Base-by-base conservation (phyloP, 2,113 vertebrate species). In the Choloepus hoffmanni region DNA sequence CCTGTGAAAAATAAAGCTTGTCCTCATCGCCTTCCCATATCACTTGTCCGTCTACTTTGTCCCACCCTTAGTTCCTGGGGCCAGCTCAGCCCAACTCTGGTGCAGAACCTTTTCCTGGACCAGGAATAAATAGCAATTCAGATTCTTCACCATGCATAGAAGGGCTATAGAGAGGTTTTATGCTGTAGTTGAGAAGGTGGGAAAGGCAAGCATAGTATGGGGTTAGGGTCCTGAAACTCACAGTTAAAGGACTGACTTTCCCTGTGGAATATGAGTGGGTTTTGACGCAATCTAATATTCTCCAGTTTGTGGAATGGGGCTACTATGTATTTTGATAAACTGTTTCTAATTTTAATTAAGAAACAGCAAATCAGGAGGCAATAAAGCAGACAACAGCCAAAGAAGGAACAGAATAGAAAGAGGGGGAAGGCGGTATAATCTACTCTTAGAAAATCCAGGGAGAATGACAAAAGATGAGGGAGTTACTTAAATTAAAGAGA, bases 1-100 rank as follows among this genome's bases (percentile, higher is more conserved):
- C 45, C 15, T 2, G 4, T 55, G 21, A 45, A 68, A 43, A 63
- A 84, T 91, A 93, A 94, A 96, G 12, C 40, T 96, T 70, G 45
- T 79, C 48, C 14, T 87, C 58, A 24, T n/a, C 16, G 36, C n/a
- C 58, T 62, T 2, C 45, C 70, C 7, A 10, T 10, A 9, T 58
- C 33, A 8, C 5, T 21, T 65, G 13, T 85, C 24, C 2, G 72
- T 76, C 73, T 65, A 33, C 19, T 68, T 48, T n/a, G 14, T 50
- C 12, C 15, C 67, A 43, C 33, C 12, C 9, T 65, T 19, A 26
- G 36, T 24, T 48, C 76, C 18, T 79, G 43, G 14, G 4, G 2
- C 24, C 30, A 28, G 43, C 13, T 82, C 45, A 45, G 5, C 26
- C 62, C 36, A 62, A 5, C 18, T 72, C 13, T 48, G 30, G 26